phyloP scores from a whole-genome alignment of 1,140 invertebrate genomes.

The Penaeus chinensis region DNA sequence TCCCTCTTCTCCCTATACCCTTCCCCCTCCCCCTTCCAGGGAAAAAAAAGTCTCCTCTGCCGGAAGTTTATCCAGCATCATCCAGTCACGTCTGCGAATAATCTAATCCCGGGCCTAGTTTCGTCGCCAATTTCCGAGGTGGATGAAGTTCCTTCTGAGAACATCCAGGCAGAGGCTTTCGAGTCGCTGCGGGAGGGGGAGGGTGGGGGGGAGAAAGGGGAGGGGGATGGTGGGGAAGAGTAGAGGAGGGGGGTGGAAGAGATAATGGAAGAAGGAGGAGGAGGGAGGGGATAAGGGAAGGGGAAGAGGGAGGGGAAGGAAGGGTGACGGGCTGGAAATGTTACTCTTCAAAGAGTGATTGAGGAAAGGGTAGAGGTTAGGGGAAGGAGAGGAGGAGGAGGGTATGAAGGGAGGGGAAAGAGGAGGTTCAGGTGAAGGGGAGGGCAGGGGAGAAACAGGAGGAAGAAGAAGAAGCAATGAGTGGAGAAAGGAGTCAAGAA shows the following conservation, averaged over 20 bases:
- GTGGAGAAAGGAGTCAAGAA: neutral
- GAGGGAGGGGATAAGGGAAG: too few relatives aligned
- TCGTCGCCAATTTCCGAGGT: slow-evolving; percentile 16
- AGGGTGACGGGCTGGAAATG: too few relatives aligned
- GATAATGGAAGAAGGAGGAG: too few relatives aligned
- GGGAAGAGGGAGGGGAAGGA: too few relatives aligned
- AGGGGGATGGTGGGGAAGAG: too few relatives aligned
- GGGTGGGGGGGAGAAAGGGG: neutral
- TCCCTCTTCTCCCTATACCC: neutral
- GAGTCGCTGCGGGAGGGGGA: neutral
- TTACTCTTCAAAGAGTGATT: too few relatives aligned
- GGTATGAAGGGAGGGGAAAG: neutral
- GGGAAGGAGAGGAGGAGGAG: too few relatives aligned
- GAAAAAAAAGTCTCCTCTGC: neutral
- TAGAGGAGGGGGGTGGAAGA: too few relatives aligned
- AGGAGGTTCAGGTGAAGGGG: neutral
- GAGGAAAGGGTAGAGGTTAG: too few relatives aligned
- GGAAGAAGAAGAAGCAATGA: neutral
- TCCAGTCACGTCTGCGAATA: slow-evolving; percentile 16
- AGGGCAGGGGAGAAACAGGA: neutral
- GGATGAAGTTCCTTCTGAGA: too few relatives aligned
- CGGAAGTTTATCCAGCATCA: neutral
- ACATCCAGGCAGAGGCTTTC: neutral
- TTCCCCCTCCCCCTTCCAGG: neutral
- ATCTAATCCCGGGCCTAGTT: slow-evolving; percentile 1